phyloP scores from a whole-genome alignment of 1,140 invertebrate genomes.

The Ceratoteleas bidentatus region DNA sequence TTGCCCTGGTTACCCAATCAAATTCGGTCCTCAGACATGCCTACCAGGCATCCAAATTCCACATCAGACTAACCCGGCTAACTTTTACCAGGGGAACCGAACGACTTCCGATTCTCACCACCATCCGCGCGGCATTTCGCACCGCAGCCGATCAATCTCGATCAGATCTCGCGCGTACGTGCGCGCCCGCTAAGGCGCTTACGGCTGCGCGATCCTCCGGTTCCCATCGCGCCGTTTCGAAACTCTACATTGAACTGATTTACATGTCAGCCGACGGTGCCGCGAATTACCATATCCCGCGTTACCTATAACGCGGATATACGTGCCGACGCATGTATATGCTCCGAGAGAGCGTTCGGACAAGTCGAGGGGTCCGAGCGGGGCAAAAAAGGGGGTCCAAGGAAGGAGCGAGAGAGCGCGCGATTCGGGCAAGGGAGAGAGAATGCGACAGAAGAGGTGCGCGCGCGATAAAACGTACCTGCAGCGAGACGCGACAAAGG shows the following conservation, averaged over 20 bases:
- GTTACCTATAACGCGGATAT: slow-evolving; percentile 70
- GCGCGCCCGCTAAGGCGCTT: slow-evolving; percentile 80
- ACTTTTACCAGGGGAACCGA: too few relatives aligned
- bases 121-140: too few relatives aligned
- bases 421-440: too few relatives aligned
- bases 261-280: slow-evolving; percentile 79
- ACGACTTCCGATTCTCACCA: too few relatives aligned
- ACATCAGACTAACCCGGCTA: too few relatives aligned
- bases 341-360: slow-evolving; percentile 61
- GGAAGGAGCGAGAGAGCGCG: not conserved
- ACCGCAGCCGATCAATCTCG: slow-evolving; percentile 79
- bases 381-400: slow-evolving; percentile 33
- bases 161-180: slow-evolving; percentile 71
- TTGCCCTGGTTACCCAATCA: too few relatives aligned
- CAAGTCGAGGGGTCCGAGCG: slow-evolving; percentile 42
- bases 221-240: slow-evolving; percentile 79
- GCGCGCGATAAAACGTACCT: slow-evolving; percentile 55
- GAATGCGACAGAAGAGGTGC: slow-evolving; percentile 6
- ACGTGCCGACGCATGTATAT: slow-evolving; percentile 73
- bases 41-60: too few relatives aligned
- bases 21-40: too few relatives aligned
- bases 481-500: slow-evolving; percentile 71
- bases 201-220: slow-evolving; percentile 64
- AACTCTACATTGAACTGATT: slow-evolving; percentile 81
- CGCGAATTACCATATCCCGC: slow-evolving; percentile 79